Conservation (phyloP, 2,888 invertebrate species). For the Agriotes lineatus region DNA sequence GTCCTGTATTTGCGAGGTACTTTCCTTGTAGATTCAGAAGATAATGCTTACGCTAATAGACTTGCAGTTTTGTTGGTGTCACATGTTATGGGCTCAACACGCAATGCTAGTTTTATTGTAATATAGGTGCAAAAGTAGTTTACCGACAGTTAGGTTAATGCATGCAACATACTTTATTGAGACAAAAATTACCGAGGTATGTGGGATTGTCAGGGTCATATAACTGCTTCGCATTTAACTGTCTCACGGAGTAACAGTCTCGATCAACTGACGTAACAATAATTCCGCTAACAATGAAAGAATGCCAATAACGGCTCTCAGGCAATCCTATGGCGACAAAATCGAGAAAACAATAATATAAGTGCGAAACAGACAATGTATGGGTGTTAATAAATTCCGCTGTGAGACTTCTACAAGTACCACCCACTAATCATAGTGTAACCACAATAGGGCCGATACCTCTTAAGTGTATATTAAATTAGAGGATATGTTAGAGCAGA, state of each 20-base stretch:
- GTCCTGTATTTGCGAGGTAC: neutral
- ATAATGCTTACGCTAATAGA: neutral
- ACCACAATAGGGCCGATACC: too few relatives aligned
- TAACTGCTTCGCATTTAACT: conserved; percentile 31
- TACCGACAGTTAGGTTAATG: conserved; percentile 18
- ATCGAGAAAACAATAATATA: conserved; percentile 7
- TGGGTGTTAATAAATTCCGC: neutral
- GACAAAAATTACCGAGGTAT: conserved; percentile 25
- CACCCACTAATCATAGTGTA: too few relatives aligned
- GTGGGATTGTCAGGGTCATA: conserved; percentile 36
- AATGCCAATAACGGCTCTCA: conserved; percentile 20
- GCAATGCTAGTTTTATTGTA: neutral
- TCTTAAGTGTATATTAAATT: too few relatives aligned
- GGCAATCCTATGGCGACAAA: neutral
- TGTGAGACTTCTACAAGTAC: neutral
- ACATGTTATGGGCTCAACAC: neutral
- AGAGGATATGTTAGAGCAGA: too few relatives aligned
- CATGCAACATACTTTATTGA: conserved; percentile 10
- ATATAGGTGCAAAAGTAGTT: neutral
- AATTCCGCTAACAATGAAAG: conserved; percentile 7
- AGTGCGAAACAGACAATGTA: neutral
- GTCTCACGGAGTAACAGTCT: conserved; percentile 22
- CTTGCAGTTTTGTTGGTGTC: too few relatives aligned
- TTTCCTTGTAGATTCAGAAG: neutral
- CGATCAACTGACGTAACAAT: conserved; percentile 29